Evolutionary conservation across 2,888 invertebrate genomes (phyloP), one percentile per base, ranked within the genome.

Genomic region (Lomographa bimaculata): DNA sequence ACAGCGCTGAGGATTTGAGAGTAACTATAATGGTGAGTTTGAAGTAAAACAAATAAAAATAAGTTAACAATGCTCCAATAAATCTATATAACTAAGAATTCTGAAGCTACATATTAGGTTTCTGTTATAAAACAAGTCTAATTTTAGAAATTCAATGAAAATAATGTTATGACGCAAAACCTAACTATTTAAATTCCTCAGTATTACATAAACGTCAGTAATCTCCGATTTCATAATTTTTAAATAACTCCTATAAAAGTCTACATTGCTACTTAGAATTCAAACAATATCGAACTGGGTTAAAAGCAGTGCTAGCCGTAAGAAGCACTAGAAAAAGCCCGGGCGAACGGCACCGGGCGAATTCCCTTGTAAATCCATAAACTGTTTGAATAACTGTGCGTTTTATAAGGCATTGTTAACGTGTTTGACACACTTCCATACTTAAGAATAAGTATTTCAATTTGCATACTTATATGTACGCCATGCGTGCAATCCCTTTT

Each of bases 11-110:
- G 52, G 80, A 83, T 61, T 72, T 84, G 61, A 75, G 64, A 42
- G 70, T 87, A 40, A 73, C 72, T 39, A 65, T 85, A 40, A 79
- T 78, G 87, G 87, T 87, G 62, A 82, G 85, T 74, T 25, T 26
- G 10, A 21, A 21, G 5, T 20, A 8, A 28, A 17, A n/a, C n/a
- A n/a, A n/a, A n/a, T n/a, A n/a, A n/a, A n/a, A n/a, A n/a, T n/a
- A n/a, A n/a, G n/a, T n/a, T n/a, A n/a, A n/a, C n/a, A n/a, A n/a
- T n/a, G n/a, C n/a, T n/a, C n/a, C n/a, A n/a, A n/a, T n/a, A n/a
- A n/a, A n/a, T n/a, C n/a, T n/a, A n/a, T n/a, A n/a, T n/a, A n/a
- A n/a, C n/a, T n/a, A n/a, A n/a, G n/a, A 14, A 14, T 14, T 3
- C 14, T 14, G 4, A 14, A 14, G 14, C 6, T 16, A 24, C 2